Evolutionary conservation across 2,888 invertebrate genomes (phyloP).

Genomic region (Formica aserva): DNA sequence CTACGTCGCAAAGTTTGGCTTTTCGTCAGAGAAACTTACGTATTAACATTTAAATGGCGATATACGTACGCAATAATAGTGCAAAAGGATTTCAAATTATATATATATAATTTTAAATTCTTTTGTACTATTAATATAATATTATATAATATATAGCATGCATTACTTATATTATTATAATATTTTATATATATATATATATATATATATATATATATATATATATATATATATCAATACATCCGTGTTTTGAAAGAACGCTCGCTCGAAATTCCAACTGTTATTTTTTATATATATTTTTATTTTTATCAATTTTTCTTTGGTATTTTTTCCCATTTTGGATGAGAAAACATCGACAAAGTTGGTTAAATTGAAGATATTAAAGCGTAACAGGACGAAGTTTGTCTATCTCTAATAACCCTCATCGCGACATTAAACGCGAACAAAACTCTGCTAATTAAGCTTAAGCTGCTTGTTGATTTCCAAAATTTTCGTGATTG

Average conservation of each 20-base stretch:
- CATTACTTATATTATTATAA: not conserved
- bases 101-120: no score
- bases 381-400: not conserved
- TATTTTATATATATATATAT: not conserved
- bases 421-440: slow-evolving; percentile 14
- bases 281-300: not conserved
- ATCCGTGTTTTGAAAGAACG: not conserved
- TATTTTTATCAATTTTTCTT: not conserved
- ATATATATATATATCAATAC: not conserved
- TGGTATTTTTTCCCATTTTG: not conserved
- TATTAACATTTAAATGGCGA: not conserved
- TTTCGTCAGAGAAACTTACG: not conserved
- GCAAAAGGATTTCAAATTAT: no score
- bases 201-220: not conserved
- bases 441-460: not conserved
- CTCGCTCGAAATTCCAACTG: not conserved
- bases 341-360: not conserved
- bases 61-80: not conserved
- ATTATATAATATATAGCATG: not conserved
- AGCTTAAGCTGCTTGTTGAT: slow-evolving; percentile 17
- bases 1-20: not conserved
- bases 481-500: not conserved
- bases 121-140: no score
- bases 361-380: not conserved
- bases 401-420: not conserved